Base-by-base conservation (phyloP, 2,113 vertebrate species). In the Nibea coibor region DNA sequence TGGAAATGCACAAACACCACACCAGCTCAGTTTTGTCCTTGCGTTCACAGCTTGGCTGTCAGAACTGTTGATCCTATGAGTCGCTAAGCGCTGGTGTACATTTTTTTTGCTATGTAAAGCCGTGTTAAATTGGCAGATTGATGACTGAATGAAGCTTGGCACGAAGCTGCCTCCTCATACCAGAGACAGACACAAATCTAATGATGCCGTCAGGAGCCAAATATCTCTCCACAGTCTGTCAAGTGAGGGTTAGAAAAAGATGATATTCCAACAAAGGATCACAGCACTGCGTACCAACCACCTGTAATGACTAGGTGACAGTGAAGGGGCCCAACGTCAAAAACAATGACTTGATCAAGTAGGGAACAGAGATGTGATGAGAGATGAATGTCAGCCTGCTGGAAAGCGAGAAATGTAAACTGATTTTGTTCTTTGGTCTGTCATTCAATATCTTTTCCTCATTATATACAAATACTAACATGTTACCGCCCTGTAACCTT, bases 241-340 rank as follows among this genome's bases (percentile, higher is more conserved):
- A 19, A 59, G 45, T 42, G 51, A 63, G 4, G 48, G 35, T 35
- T 19, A 68, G n/a, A 65, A 51, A 72, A 69, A 43, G 35, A 22
- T 14, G 17, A 16, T n/a, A 45, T 58, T 22, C 53, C 17, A 58
- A 7, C 28, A 58, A 26, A 42, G 39, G 47, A 53, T 65, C 50
- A 64, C 43, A 47, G 45, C 15, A 15, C 72, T 53, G 56, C 24
- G 3, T 71, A 66, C 26, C 7, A 24, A 28, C 50, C 28, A 28
- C 28, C 66, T 50, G 28, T 76, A 77, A 85, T 72, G 62, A 80
- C 72, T 2, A 63, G 42, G 43, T 76, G 72, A 71, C 45, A 72
- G 67, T 48, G 28, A 72, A 39, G 47, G 35, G 31, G 53, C 54
- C 35, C 56, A 8, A 8, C 59, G 14, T 14, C 10, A 22, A 68